Percentiles rank a stretch among this genome's conserved stretches.
Evolutionary conservation across 2,113 vertebrate genomes (phyloP).

Genomic region (Callospermophilus lateralis): DNA sequence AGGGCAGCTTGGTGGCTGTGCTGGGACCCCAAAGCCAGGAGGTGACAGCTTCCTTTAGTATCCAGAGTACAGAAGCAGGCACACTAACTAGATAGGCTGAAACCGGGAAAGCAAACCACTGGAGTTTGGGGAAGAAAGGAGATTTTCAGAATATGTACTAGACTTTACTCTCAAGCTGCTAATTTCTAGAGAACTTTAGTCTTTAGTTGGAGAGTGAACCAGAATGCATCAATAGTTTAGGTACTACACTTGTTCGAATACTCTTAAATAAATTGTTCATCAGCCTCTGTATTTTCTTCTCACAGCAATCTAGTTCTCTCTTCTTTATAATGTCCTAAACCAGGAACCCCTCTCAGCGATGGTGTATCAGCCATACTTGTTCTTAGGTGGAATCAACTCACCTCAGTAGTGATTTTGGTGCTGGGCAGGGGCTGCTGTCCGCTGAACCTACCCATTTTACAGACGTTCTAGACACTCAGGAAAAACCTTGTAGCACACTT

Average conservation of each 20-base stretch:
- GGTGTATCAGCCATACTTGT: too few species aligned
- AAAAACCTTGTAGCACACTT: not conserved
- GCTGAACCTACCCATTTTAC: not conserved
- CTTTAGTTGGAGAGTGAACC: not conserved
- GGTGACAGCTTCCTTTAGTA: not conserved
- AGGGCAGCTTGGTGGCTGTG: rapidly evolving
- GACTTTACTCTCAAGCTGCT: not conserved
- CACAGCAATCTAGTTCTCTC: not conserved
- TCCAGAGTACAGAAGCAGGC: not conserved
- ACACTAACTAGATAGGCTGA: not conserved
- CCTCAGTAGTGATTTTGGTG: not conserved
- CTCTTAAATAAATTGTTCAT: not conserved
- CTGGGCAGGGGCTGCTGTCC: not conserved
- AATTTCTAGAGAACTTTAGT: not conserved
- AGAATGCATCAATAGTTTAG: not conserved
- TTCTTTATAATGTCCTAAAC: not conserved
- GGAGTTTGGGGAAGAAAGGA: not conserved
- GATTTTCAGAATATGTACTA: too few species aligned
- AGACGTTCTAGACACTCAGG: rapidly evolving
- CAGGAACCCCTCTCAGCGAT: not conserved
- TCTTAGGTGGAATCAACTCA: not conserved
- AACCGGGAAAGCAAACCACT: not conserved
- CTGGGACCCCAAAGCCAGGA: rapidly evolving
- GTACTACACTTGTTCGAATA: not conserved
- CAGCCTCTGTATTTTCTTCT: not conserved